These are phyloP conservation scores for Mobula birostris DNA, from an alignment of 2,113 vertebrate genomes.

Conservation along the genomic window DNA sequence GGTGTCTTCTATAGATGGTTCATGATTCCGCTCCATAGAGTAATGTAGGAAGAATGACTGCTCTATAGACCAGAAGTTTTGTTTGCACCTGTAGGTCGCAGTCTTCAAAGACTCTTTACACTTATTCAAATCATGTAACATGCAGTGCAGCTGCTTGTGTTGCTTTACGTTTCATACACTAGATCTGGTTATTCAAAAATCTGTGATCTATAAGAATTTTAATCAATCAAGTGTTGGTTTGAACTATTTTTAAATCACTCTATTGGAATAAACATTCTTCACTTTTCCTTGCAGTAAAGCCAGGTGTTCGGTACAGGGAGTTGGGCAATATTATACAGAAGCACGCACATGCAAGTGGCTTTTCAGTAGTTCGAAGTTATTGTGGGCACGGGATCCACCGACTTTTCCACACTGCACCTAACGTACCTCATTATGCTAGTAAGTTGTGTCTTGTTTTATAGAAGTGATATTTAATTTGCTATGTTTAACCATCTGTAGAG, in stretches of 20 bases:
- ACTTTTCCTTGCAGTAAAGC: constrained; percentile 72
- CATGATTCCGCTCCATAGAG: too few species aligned
- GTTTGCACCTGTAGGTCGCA: too few species aligned
- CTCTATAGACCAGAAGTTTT: too few species aligned
- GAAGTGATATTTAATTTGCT: background rate
- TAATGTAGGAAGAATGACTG: too few species aligned
- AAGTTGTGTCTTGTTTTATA: constrained; percentile 48
- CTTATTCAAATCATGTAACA: background rate
- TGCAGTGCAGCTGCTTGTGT: background rate
- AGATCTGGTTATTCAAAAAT: background rate
- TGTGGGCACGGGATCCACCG: constrained; percentile 96
- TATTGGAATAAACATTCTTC: background rate
- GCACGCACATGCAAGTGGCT: constrained; percentile 88
- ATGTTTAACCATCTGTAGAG: background rate
- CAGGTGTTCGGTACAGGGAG: constrained; percentile 89
- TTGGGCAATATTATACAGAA: constrained; percentile 98
- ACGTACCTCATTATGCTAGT: constrained; percentile 89
- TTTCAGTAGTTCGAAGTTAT: constrained; percentile 96
- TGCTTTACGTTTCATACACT: background rate
- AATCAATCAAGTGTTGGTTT: background rate
- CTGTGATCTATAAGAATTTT: background rate
- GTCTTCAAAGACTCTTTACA: background rate
- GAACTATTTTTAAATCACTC: background rate
- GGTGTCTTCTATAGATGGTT: too few species aligned
- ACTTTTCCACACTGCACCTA: constrained; percentile 94